Evolutionary conservation across 2,888 invertebrate genomes (phyloP).

Genomic region (Notodonta ziczac): DNA sequence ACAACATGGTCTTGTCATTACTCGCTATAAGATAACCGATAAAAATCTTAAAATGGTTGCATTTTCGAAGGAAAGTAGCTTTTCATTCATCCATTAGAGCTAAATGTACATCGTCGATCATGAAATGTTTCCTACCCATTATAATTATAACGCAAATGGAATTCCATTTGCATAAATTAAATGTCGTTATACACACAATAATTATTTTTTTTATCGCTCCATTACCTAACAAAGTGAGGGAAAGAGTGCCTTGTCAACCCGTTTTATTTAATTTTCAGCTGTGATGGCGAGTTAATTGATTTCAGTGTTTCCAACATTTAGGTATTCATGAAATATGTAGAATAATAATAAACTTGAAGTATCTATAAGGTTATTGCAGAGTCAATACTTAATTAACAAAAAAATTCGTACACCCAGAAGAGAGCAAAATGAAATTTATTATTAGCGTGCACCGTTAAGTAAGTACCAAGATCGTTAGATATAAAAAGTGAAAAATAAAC

Average conservation of each 20-base stretch:
- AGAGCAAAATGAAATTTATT: too few relatives aligned
- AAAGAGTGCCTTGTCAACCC: conserved; percentile 19
- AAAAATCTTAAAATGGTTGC: too few relatives aligned
- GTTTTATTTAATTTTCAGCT: too few relatives aligned
- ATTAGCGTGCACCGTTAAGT: conserved; percentile 7
- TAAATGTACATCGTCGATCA: conserved; percentile 18
- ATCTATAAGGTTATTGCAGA: too few relatives aligned
- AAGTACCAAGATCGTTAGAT: conserved; percentile 46
- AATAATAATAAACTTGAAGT: too few relatives aligned
- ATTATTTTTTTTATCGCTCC: conserved; percentile 47
- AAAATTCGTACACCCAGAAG: too few relatives aligned
- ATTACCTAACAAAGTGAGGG: conserved; percentile 40
- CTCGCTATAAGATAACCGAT: too few relatives aligned
- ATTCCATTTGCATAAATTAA: conserved; percentile 28
- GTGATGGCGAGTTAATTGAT: too few relatives aligned
- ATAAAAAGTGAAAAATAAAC: conserved; percentile 69
- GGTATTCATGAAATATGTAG: too few relatives aligned
- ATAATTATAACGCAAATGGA: conserved; percentile 30
- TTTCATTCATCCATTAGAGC: not conserved
- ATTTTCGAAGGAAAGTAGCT: not conserved
- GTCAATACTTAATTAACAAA: too few relatives aligned
- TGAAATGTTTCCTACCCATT: conserved; percentile 17
- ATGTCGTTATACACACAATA: conserved; percentile 34
- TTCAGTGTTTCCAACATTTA: too few relatives aligned
- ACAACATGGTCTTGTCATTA: too few relatives aligned